Evolutionary conservation across 2,113 vertebrate genomes (phyloP).

Genomic region (Myiozetetes cayanensis): DNA sequence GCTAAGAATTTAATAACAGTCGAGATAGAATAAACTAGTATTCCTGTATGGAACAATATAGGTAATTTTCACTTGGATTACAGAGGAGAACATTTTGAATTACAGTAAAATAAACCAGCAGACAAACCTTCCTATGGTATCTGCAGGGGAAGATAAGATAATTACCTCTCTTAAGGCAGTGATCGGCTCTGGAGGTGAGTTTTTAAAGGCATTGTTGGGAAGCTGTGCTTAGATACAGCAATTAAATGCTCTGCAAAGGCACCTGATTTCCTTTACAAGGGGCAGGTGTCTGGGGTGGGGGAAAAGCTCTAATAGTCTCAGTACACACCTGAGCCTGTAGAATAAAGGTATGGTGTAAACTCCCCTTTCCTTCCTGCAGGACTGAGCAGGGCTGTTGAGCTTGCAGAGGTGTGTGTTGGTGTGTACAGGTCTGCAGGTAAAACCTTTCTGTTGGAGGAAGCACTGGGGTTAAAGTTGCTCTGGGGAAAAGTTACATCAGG

Average conservation of each 20-base stretch:
- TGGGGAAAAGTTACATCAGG: background rate
- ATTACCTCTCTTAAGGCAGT: background rate
- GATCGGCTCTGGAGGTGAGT: background rate
- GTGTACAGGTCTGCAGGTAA: accelerated
- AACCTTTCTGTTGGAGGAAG: background rate
- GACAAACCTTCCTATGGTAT: background rate
- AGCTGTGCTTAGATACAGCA: background rate
- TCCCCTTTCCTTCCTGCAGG: accelerated
- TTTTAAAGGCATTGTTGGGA: background rate
- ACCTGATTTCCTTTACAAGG: background rate
- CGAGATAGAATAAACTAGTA: background rate
- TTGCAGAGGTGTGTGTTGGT: background rate
- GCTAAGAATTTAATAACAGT: background rate
- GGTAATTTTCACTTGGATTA: background rate
- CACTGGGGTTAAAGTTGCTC: background rate
- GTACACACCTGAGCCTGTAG: background rate
- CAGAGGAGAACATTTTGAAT: background rate
- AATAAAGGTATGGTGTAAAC: accelerated
- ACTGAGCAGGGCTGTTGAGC: background rate
- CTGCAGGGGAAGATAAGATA: background rate
- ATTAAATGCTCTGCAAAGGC: background rate
- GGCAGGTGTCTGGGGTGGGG: background rate
- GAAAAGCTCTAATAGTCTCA: background rate
- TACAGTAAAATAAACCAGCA: background rate
- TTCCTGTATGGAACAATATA: background rate